phyloP scores from a whole-genome alignment of 37 sponge, comb jelly and placozoan genomes.

The Mnemiopsis leidyi region DNA sequence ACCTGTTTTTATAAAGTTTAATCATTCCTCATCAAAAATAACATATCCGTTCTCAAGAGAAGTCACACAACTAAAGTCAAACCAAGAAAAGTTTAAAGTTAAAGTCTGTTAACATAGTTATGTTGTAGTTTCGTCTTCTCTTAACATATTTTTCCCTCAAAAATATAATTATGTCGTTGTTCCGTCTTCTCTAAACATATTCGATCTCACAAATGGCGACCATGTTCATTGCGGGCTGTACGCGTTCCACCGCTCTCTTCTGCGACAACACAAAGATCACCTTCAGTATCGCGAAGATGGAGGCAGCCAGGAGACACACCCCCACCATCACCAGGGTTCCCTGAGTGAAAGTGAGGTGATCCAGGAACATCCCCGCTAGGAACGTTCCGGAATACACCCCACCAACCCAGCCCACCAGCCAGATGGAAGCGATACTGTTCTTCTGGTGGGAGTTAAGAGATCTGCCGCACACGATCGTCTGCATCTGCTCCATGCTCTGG shows the following conservation, averaged over 20 bases:
- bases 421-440: background rate
- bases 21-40: too few relatives aligned
- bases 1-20: too few relatives aligned
- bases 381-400: slow-evolving; percentile 1
- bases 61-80: too few relatives aligned
- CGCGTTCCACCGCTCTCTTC: slow-evolving; percentile 65
- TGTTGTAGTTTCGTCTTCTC: too few relatives aligned
- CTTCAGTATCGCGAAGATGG: slow-evolving; percentile 76
- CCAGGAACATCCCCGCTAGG: slow-evolving; percentile 44
- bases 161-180: too few relatives aligned
- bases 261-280: slow-evolving; percentile 77
- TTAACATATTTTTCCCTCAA: background rate
- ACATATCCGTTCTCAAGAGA: too few relatives aligned
- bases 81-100: too few relatives aligned
- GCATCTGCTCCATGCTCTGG: slow-evolving; percentile 21
- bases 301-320: background rate
- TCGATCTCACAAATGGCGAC: background rate
- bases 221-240: background rate
- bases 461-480: background rate
- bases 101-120: too few relatives aligned
- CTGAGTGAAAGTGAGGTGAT: background rate
- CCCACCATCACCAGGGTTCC: background rate
- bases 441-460: background rate
- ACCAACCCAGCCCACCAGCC: slow-evolving; percentile 8
- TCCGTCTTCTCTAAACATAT: background rate